Base-by-base conservation (phyloP, 2,888 invertebrate genomes). In the Ectemnius continuus region DNA sequence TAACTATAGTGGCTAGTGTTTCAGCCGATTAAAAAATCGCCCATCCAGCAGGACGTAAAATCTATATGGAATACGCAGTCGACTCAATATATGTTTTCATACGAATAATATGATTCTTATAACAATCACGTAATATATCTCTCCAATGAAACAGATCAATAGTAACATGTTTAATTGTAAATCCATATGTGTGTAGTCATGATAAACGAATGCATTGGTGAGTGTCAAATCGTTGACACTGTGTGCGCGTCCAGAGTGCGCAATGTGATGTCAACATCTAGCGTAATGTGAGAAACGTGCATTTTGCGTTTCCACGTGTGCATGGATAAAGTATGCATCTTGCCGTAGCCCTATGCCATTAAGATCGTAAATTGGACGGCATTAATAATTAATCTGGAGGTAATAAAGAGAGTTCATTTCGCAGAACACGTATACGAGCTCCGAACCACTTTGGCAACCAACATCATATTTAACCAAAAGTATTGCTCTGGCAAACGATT, bases 261-360 rank as follows among this genome's bases (percentile, higher is more conserved):
- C 57, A 48, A 67, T 66, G 58, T 59, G 70, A 80, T 79, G 73
- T 72, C 62, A 73, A 76, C 69, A 80, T 72, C 67, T 67, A 58
- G n/a, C 62, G 23, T 66, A 74, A 62, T 23, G 66, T 70, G 63
- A 28, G 20, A 71, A 45, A 52, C 64, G 71, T 70, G 70, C 68
- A 46, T 64, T 67, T 58, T 46, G 11, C 14, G n/a, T 52, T 52
- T 61, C 70, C 59, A 64, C 67, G 60, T 76, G 45, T 60, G 65
- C 23, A 52, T 16, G 57, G 48, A 59, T 23, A 28, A 64, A 74
- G 52, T 72, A 52, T 82, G 74, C 45, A 72, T 69, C 16, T 66
- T 63, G 64, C 58, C 52, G 46, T 46, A 18, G 56, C 23, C 14
- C 14, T 45, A 57, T 48, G 3, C 2, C 16, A 20, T 59, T 66